Base-by-base conservation (phyloP, 35 echinoderm and acorn worm species). In the Acanthaster planci region DNA sequence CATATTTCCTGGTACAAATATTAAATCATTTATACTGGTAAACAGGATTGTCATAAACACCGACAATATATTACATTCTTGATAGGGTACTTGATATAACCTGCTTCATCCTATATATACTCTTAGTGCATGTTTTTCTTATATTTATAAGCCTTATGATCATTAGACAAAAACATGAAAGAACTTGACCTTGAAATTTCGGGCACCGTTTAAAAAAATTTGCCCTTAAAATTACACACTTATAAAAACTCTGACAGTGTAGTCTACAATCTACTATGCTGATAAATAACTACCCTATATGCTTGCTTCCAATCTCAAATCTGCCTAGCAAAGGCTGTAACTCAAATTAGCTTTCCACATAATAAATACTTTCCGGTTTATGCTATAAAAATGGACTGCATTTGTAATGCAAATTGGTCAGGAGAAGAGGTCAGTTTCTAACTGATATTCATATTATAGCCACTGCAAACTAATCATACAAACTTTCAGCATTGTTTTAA, bases 221-320 rank as follows among this genome's bases (percentile, higher is more conserved):
- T 72, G 64, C 64, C 64, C 9, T 72, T 36, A 72, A 72, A 72
- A 72, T 72, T n/a, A 72, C 64, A 72, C 64, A 35, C 64, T 72
- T 14, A 5, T 27, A 34, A 31, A 72, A 31, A 26, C 42, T 47
- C 12, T 47, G 42, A 47, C 42, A 47, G 12, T n/a, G n/a, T 6
- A 47, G 12, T 35, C 34, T 72, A 72, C 22, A 26, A 72, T 72
- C 64, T 72, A 72, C 22, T 10, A 72, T 72, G 64, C 30, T 72
- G 34, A 72, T 72, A 72, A 72, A 34, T 34, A 31, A 72, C 64
- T 72, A 72, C 64, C 23, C 64, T 72, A 31, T 26, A 31, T 72
- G 42, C 42, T 47, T 47, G 42, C 42, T 12, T 47, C 4, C 4
- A 47, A 47, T 47, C 42, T 47, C 4, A 6, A 47, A 6, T 47